A percentile compares a stretch with the other conserved stretches of the same genome.
These are phyloP conservation scores for Spicauda simplicius DNA, from an alignment of 2,888 invertebrate species.

Conservation along the genomic window DNA sequence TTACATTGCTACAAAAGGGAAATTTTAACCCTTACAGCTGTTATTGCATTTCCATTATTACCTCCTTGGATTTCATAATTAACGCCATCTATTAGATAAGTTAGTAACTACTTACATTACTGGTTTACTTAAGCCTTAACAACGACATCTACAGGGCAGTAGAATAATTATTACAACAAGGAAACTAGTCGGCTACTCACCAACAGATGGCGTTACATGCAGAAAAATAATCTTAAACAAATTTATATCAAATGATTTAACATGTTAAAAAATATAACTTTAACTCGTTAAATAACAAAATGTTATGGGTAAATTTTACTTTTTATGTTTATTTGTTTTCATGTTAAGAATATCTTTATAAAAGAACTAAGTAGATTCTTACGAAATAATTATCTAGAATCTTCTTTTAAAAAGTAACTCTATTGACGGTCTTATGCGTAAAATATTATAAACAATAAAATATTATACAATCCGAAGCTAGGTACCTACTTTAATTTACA, in stretches of 20 bases:
- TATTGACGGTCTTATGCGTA: neutral
- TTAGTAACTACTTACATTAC: neutral
- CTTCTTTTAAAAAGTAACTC: no score
- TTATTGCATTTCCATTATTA: neutral
- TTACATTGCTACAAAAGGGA: neutral
- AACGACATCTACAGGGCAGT: neutral
- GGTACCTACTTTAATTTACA: conserved; percentile 10
- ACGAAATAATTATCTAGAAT: no score
- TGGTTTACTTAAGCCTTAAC: neutral
- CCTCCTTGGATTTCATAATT: neutral
- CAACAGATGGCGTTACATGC: neutral
- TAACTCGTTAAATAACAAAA: no score
- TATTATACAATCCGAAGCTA: neutral
- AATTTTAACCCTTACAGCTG: neutral
- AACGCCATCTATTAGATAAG: neutral
- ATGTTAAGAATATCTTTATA: no score
- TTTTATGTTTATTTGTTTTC: no score
- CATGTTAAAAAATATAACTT: no score
- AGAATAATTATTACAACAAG: neutral
- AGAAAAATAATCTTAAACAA: neutral
- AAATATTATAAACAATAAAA: neutral
- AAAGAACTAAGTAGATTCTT: no score
- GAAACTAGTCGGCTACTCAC: neutral
- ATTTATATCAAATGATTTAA: no score
- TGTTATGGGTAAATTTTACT: no score